phyloP scores from a whole-genome alignment of 1,140 invertebrate genomes.

The Leptopilina clavipes region DNA sequence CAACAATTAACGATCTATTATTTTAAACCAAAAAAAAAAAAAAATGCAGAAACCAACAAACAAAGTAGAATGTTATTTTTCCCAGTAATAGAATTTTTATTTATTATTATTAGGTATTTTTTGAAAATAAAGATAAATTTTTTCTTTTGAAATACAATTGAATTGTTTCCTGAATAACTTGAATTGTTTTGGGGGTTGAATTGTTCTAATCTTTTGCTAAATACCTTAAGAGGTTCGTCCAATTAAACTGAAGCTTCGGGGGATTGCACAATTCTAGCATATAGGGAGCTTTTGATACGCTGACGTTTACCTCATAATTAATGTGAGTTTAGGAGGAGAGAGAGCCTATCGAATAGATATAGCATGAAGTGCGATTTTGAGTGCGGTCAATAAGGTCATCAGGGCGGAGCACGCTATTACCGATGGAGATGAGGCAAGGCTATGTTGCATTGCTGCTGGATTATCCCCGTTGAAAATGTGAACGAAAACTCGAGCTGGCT shows the following conservation, averaged over 20 bases:
- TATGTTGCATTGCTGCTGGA: slow-evolving; percentile 78
- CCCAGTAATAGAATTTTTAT: no score
- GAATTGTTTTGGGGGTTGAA: background rate
- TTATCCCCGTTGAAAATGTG: slow-evolving; percentile 89
- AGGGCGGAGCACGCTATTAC: slow-evolving; percentile 64
- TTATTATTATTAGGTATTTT: no score
- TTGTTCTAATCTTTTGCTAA: slow-evolving; percentile 29
- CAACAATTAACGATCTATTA: no score
- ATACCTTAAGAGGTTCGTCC: slow-evolving; percentile 17
- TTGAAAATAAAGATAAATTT: no score
- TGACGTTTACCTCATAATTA: slow-evolving; percentile 34
- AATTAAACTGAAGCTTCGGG: slow-evolving; percentile 1
- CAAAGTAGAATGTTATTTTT: no score
- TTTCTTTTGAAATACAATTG: background rate
- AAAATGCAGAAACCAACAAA: no score
- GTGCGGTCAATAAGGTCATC: slow-evolving; percentile 61
- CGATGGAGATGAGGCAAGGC: slow-evolving; percentile 65
- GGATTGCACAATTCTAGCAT: slow-evolving; percentile 20
- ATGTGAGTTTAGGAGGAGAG: slow-evolving; percentile 44
- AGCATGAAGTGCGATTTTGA: slow-evolving; percentile 59
- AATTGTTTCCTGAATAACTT: background rate
- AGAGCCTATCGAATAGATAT: slow-evolving; percentile 47
- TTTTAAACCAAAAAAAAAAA: no score
- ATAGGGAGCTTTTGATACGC: background rate
- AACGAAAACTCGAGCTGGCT: slow-evolving; percentile 87